Conservation (phyloP, 2,888 invertebrate species). For the Stenodema calcarata region DNA sequence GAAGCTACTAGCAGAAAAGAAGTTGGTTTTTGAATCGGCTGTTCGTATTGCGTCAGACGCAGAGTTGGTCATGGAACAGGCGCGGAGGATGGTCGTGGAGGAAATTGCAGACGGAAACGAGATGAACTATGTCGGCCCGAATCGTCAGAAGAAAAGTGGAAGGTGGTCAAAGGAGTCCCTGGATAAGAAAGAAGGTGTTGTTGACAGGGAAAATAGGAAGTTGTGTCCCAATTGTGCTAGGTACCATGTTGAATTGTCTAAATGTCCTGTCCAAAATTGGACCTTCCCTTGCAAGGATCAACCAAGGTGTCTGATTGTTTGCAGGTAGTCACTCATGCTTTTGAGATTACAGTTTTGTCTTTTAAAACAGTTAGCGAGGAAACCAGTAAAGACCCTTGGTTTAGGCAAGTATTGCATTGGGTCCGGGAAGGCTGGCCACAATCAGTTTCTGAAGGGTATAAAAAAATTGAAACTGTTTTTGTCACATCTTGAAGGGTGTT, state of each 20-base stretch:
- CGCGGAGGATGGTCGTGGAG: background rate
- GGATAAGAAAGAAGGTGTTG: too few relatives aligned
- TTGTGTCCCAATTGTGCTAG: too few relatives aligned
- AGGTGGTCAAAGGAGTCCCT: too few relatives aligned
- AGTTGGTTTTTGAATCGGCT: background rate
- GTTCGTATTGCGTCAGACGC: background rate
- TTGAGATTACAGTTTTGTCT: background rate
- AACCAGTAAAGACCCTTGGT: background rate
- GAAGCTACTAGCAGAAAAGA: background rate
- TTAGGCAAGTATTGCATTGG: too few relatives aligned
- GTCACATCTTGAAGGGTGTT: too few relatives aligned
- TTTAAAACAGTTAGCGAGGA: background rate
- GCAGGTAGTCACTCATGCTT: background rate
- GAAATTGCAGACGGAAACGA: background rate
- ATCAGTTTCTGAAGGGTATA: background rate
- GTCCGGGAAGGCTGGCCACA: too few relatives aligned
- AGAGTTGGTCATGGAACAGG: background rate
- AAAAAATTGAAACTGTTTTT: too few relatives aligned
- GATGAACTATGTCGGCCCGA: too few relatives aligned
- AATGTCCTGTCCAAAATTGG: too few relatives aligned
- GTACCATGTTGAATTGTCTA: too few relatives aligned
- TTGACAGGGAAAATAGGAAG: too few relatives aligned
- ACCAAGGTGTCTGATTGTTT: background rate
- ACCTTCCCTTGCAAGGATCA: background rate
- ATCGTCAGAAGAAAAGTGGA: too few relatives aligned